These are phyloP conservation scores for Accipiter virgatus DNA, from an alignment of 2,113 vertebrate species.

Conservation along the genomic window DNA sequence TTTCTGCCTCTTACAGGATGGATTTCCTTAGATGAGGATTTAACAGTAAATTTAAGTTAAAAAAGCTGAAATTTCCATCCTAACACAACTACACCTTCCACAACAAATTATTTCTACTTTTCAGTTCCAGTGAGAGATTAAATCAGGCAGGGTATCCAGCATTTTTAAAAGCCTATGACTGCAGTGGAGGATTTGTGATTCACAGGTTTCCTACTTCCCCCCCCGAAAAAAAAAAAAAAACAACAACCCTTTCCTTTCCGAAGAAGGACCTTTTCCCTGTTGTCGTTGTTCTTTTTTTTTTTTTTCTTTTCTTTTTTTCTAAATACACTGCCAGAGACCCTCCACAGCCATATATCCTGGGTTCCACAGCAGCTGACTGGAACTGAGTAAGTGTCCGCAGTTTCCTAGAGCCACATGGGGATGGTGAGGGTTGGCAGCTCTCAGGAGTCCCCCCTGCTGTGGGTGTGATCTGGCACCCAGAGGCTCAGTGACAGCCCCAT, in stretches of 20 bases:
- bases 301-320: accelerated
- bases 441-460: accelerated
- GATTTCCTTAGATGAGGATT: background rate
- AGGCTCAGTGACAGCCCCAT: no score
- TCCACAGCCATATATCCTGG: background rate
- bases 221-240: background rate
- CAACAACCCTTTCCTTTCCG: background rate
- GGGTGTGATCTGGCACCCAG: accelerated
- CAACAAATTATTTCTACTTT: background rate
- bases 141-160: background rate
- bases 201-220: background rate
- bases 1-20: background rate
- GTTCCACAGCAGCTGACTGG: background rate
- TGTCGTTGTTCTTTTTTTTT: background rate
- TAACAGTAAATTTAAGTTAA: background rate
- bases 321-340: background rate
- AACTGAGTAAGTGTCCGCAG: no score
- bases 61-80: background rate
- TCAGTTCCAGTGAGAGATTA: background rate
- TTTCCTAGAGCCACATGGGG: background rate
- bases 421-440: no score
- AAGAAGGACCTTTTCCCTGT: background rate
- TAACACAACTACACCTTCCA: background rate
- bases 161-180: background rate
- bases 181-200: background rate